These are phyloP conservation scores for Temnothorax curvispinosus DNA, from an alignment of 1,140 invertebrate species.

Conservation along the genomic window DNA sequence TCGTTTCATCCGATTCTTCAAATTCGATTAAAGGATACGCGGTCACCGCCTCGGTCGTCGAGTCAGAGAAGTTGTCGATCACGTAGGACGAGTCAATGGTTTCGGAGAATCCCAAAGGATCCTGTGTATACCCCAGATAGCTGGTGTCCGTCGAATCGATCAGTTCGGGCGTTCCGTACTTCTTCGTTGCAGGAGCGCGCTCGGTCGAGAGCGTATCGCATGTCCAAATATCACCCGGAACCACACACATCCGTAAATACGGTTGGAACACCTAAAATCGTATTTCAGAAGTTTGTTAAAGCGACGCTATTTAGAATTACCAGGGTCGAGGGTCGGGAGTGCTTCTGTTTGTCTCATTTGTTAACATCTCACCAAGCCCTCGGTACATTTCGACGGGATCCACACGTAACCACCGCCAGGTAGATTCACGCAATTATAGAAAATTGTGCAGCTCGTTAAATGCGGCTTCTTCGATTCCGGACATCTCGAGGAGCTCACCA, in stretches of 20 bases:
- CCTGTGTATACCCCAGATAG: constrained; percentile 65
- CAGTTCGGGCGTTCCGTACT: constrained; percentile 50
- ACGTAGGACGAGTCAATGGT: constrained; percentile 70
- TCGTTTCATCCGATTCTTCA: neutral
- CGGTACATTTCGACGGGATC: constrained; percentile 84
- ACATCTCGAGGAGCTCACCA: constrained; percentile 77
- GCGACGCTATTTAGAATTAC: neutral
- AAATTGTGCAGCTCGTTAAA: constrained; percentile 84
- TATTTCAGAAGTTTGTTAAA: constrained; percentile 1
- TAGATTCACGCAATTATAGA: constrained; percentile 85
- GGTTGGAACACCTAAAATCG: constrained; percentile 83
- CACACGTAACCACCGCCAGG: constrained; percentile 84
- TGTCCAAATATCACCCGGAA: constrained; percentile 83
- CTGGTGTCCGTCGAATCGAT: constrained; percentile 64
- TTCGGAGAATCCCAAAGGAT: constrained; percentile 60
- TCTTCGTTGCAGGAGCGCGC: constrained; percentile 44
- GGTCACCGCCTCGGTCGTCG: constrained; percentile 43
- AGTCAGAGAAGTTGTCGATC: constrained; percentile 15
- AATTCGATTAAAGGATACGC: constrained; percentile 65
- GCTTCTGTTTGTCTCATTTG: neutral
- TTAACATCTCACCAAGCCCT: constrained; percentile 82
- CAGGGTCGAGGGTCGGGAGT: neutral
- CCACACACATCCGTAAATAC: constrained; percentile 83
- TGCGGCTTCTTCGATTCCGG: constrained; percentile 85
- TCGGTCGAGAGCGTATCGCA: constrained; percentile 68